Conservation (phyloP, 1,140 invertebrate genomes). For the Sarcophaga bullata region DNA sequence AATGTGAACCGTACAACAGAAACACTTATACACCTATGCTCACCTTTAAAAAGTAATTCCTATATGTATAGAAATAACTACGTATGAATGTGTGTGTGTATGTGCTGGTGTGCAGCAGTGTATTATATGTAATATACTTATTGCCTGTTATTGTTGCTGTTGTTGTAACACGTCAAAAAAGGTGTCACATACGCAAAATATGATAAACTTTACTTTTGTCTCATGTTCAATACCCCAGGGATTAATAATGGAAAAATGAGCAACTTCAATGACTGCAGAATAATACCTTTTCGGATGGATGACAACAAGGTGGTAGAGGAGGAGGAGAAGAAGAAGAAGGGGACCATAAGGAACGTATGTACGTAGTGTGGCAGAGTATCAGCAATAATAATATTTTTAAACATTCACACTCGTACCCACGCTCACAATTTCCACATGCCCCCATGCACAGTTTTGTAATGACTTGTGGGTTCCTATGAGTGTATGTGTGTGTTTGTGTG, state of each 20-base stretch:
- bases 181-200: conserved; percentile 44
- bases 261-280: conserved; percentile 53
- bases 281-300: conserved; percentile 19
- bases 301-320: conserved; percentile 1
- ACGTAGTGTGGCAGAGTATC: neutral
- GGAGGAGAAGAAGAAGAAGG: neutral
- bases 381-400: conserved; percentile 28
- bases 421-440: neutral
- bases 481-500: neutral
- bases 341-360: too few species aligned
- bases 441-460: neutral
- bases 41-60: too few species aligned
- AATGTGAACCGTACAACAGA: too few species aligned
- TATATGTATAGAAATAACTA: too few species aligned
- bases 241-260: conserved; percentile 66
- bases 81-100: neutral
- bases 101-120: neutral
- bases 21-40: too few species aligned
- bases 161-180: conserved; percentile 32
- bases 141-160: neutral
- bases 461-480: neutral
- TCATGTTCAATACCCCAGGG: conserved; percentile 63
- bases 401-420: neutral
- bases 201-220: conserved; percentile 65
- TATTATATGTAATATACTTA: neutral